A percentile compares a stretch with the other conserved stretches of the same genome.
These are phyloP conservation scores for Ranitomeya imitator DNA, from an alignment of 2,113 vertebrate species.

Conservation along the genomic window DNA sequence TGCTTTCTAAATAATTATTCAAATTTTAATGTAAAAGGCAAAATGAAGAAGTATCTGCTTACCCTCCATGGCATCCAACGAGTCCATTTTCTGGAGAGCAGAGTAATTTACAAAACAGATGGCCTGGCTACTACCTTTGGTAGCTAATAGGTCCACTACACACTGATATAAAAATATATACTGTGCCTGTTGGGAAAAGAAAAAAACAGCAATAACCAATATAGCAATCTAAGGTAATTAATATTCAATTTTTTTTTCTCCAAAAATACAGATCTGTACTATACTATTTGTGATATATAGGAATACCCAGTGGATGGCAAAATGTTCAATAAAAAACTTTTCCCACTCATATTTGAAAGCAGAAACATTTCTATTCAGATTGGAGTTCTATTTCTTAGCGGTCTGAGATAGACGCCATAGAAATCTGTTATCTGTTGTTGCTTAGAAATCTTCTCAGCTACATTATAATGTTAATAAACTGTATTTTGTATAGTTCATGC, in stretches of 20 bases:
- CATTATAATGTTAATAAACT: neutral
- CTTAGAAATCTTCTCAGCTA: neutral
- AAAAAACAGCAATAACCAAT: neutral
- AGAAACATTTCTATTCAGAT: no score
- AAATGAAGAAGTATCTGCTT: slow-evolving; percentile 59
- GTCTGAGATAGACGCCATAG: no score
- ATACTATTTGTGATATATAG: neutral
- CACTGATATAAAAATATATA: slow-evolving; percentile 98
- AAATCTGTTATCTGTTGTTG: no score
- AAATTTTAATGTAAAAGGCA: neutral
- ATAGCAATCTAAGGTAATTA: neutral
- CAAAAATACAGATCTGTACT: neutral
- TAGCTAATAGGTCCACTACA: slow-evolving; percentile 88
- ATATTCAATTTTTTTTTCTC: no score
- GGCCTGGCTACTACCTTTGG: slow-evolving; percentile 88
- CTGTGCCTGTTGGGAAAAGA: slow-evolving; percentile 79
- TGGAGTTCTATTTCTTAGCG: no score
- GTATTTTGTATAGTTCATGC: neutral
- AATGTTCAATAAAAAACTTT: neutral
- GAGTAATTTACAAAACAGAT: slow-evolving; percentile 97
- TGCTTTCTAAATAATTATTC: neutral
- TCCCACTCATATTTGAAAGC: no score
- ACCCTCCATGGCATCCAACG: slow-evolving; percentile 98
- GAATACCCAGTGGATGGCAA: neutral
- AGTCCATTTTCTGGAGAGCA: slow-evolving; percentile 97